Evolutionary conservation across 2,113 vertebrate species (phyloP).

Genomic region (Ophthalmolycus amberensis): DNA sequence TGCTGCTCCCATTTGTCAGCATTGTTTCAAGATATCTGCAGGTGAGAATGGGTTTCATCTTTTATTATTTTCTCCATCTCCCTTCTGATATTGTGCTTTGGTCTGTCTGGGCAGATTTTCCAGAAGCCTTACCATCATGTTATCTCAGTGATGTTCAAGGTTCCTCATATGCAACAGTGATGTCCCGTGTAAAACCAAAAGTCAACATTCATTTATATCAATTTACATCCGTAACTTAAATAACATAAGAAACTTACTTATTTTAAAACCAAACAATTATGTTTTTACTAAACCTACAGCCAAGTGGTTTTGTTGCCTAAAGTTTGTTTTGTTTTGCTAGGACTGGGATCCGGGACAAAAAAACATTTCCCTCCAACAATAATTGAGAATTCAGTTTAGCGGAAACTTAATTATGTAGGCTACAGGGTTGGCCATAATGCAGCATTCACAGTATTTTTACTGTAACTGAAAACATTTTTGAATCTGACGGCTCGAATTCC

Average conservation of each 20-base stretch:
- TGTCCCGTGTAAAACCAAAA: too few relatives aligned
- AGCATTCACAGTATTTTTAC: background rate
- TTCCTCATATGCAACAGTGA: conserved; percentile 10
- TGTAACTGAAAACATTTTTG: background rate
- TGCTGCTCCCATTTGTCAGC: conserved; percentile 73
- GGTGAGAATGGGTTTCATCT: conserved; percentile 66
- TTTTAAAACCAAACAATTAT: too few relatives aligned
- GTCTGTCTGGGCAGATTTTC: conserved; percentile 48
- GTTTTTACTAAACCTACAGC: too few relatives aligned
- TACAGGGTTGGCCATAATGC: background rate
- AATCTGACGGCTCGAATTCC: background rate
- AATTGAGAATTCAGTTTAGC: background rate
- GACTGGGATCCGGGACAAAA: background rate
- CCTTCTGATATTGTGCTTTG: conserved; percentile 52
- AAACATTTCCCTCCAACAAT: too few relatives aligned
- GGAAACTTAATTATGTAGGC: background rate
- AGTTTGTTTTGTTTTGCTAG: too few relatives aligned
- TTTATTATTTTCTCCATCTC: conserved; percentile 68
- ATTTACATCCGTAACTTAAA: too few relatives aligned
- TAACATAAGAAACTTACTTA: too few relatives aligned
- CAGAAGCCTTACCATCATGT: conserved; percentile 19
- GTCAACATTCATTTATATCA: too few relatives aligned
- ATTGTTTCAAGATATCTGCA: conserved; percentile 72
- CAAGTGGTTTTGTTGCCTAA: too few relatives aligned
- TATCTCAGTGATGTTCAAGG: conserved; percentile 31